These are phyloP conservation scores for Leptonema lineaticorne DNA, from an alignment of 1,140 invertebrate species.

Conservation along the genomic window DNA sequence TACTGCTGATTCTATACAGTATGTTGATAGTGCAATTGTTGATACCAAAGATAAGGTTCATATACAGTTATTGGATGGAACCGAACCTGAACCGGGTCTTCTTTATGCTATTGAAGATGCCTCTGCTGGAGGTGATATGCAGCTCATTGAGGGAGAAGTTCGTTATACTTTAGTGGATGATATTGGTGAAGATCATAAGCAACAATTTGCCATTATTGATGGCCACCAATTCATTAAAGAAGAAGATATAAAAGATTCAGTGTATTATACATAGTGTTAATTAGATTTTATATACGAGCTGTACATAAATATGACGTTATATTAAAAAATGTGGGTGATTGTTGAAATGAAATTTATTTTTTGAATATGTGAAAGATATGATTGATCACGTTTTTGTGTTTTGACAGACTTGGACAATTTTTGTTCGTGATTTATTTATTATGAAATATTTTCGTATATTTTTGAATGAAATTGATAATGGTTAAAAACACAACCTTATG, in stretches of 20 bases:
- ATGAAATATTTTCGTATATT: neutral
- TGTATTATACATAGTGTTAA: constrained; percentile 18
- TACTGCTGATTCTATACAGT: neutral
- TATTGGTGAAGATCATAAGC: constrained; percentile 17
- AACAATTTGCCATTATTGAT: constrained; percentile 21
- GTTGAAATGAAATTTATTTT: neutral
- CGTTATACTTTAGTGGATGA: constrained; percentile 15
- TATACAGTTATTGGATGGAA: constrained; percentile 4
- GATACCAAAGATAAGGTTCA: constrained; percentile 10
- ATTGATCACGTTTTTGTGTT: no score
- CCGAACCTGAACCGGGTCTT: constrained; percentile 12
- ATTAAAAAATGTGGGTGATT: no score
- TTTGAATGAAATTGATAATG: no score
- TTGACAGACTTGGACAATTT: neutral
- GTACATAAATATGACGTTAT: neutral
- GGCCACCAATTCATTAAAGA: constrained; percentile 17
- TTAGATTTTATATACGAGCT: neutral
- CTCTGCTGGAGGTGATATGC: neutral
- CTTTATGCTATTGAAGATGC: constrained; percentile 12
- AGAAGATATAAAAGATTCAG: neutral
- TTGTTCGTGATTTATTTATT: neutral
- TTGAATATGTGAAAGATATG: neutral
- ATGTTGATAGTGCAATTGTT: neutral
- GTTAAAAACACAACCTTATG: no score
- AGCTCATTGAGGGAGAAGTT: constrained; percentile 16